phyloP scores from a whole-genome alignment of 1,140 invertebrate species.

The Diachasma alloeum region DNA sequence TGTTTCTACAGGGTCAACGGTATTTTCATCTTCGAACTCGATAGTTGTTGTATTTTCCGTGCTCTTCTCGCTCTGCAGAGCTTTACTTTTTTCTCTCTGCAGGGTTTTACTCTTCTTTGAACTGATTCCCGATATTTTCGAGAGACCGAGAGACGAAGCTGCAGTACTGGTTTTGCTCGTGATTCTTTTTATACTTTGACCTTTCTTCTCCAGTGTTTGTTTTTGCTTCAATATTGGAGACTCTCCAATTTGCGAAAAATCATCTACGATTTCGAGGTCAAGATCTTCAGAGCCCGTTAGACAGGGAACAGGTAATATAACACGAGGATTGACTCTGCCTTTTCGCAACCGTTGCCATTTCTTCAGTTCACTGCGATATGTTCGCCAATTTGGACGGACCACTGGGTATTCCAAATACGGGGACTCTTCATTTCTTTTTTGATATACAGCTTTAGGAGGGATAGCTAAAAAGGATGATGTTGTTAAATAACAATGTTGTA shows the following conservation, averaged over 20 bases:
- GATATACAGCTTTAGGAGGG: background rate
- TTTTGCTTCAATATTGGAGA: background rate
- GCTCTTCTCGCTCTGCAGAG: background rate
- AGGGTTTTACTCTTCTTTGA: background rate
- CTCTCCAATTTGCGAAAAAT: background rate
- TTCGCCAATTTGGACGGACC: slow-evolving; percentile 42
- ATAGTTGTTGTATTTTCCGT: background rate
- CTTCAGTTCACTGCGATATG: slow-evolving; percentile 33
- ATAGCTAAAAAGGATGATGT: slow-evolving; percentile 14
- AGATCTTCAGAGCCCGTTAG: slow-evolving; percentile 3
- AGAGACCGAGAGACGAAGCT: background rate
- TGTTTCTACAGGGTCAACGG: background rate
- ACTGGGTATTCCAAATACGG: slow-evolving; percentile 47
- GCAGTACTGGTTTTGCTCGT: background rate
- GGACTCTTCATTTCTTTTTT: slow-evolving; percentile 2
- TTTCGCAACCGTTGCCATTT: slow-evolving; percentile 39
- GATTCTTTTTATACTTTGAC: background rate
- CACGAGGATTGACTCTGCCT: slow-evolving; percentile 34
- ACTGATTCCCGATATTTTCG: background rate
- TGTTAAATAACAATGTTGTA: no score
- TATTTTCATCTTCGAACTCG: background rate
- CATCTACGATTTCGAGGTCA: slow-evolving; percentile 17
- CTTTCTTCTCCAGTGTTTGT: background rate
- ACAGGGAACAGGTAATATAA: slow-evolving; percentile 37
- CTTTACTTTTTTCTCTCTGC: background rate